Evolutionary conservation across 2,888 invertebrate genomes (phyloP).

Genomic region (Oeneis ivallda): DNA sequence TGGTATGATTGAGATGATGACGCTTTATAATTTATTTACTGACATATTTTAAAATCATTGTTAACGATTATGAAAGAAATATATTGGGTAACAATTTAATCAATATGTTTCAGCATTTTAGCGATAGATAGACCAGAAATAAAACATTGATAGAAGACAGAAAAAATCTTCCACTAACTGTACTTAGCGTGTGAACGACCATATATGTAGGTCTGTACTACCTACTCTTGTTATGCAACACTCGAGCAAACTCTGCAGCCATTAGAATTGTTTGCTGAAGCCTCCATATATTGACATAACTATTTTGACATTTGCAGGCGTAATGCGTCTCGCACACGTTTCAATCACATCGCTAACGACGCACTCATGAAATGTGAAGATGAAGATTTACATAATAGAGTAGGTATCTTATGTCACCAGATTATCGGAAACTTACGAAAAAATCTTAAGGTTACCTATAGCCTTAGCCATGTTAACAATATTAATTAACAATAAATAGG

Average conservation of each 20-base stretch:
- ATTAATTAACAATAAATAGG: too few relatives aligned
- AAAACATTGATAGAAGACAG: neutral
- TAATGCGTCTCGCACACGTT: constrained; percentile 24
- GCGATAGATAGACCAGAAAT: neutral
- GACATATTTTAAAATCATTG: too few relatives aligned
- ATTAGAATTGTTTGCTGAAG: constrained; percentile 33
- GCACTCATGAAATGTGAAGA: neutral
- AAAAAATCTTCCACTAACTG: neutral
- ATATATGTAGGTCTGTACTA: neutral
- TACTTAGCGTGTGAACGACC: neutral
- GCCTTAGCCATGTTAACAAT: too few relatives aligned
- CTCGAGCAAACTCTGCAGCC: constrained; percentile 23
- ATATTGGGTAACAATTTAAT: too few relatives aligned
- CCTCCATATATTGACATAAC: constrained; percentile 37
- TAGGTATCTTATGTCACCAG: neutral
- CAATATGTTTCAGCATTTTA: too few relatives aligned
- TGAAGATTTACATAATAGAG: neutral
- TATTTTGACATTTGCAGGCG: constrained; percentile 31
- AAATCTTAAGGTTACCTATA: too few relatives aligned
- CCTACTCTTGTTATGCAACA: constrained; percentile 15
- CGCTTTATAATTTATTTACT: too few relatives aligned
- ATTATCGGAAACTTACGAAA: neutral
- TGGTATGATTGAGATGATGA: too few relatives aligned
- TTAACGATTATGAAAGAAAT: too few relatives aligned
- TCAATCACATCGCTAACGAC: constrained; percentile 14